Evolutionary conservation across 2,888 invertebrate species (phyloP), one percentile per base, ranked within the genome.

Genomic region (Tenthredo livida): DNA sequence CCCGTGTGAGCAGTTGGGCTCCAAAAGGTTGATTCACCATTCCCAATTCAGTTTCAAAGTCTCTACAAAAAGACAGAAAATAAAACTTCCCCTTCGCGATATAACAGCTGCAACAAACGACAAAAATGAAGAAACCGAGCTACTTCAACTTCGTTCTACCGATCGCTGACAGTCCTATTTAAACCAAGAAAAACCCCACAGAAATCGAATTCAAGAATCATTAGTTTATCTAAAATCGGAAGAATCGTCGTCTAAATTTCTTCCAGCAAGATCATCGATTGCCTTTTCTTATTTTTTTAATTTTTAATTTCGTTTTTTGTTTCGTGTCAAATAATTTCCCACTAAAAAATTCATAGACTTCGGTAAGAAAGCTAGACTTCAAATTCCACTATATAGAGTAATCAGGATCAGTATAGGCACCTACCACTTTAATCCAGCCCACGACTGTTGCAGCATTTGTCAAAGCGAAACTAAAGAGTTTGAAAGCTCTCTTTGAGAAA

Each of bases 401-500:
- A 73, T 43, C n/a, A 43, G 33, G 50, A 29, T 77, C 29, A 50
- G 54, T 25, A 37, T n/a, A 73, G 21, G 43, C 40, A 43, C 12
- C 15, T 21, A 77, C 50, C 50, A 33, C 77, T 77, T 54, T 77
- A 47, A 77, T 77, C 77, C 33, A 33, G 33, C 77, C n/a, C 29
- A 15, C 33, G 25, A 58, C 58, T 33, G 47, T 15, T 17, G 47
- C 10, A 54, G 67, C 83, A 47, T 65, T 67, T 47, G 70, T 83
- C 83, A 83, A 83, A 83, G 83, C 29, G 83, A 83, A 67, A 83
- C 67, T 61, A 83, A 83, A 83, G 83, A 67, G 83, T 67, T 83
- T 83, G 70, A 83, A 83, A 83, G 83, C 83, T 67, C 67, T 83
- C 83, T 80, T 58, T 29, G 83, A 67, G 43, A n/a, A 83, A 40